phyloP scores from a whole-genome alignment of 1,140 invertebrate genomes.

The Pseudomyrmex pallidus region DNA sequence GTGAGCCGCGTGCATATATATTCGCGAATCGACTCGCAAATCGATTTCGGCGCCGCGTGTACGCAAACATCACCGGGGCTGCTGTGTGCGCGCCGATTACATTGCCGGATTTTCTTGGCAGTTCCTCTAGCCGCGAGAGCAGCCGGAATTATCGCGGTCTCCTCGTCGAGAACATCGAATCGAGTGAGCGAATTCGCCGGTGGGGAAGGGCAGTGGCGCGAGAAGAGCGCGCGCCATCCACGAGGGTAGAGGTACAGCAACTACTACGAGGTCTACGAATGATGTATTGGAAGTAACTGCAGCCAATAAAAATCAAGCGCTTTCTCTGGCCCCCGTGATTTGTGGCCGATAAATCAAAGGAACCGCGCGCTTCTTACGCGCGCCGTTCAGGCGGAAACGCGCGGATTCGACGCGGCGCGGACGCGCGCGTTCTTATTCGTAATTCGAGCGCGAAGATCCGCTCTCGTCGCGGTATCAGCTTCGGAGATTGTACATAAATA shows the following conservation, averaged over 20 bases:
- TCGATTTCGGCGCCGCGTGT: conserved; percentile 1
- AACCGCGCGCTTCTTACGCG: conserved; percentile 63
- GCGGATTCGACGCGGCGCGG: conserved; percentile 16
- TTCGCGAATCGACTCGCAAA: not conserved
- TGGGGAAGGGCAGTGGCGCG: conserved; percentile 61
- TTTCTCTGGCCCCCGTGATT: conserved; percentile 71
- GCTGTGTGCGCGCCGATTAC: not conserved
- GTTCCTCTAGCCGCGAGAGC: conserved; percentile 36
- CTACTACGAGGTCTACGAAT: conserved; percentile 55
- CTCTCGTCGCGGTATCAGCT: no score
- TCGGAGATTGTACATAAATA: no score
- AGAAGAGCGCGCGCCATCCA: conserved; percentile 47
- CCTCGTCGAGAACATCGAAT: conserved; percentile 58
- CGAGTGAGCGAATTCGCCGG: conserved; percentile 57
- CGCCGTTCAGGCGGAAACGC: conserved; percentile 60
- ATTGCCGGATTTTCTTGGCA: not conserved
- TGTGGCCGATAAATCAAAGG: conserved; percentile 75
- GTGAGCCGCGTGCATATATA: not conserved
- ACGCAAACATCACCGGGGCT: not conserved
- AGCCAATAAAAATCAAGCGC: conserved; percentile 76
- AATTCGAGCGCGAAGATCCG: conserved; percentile 19
- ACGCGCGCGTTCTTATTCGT: conserved; percentile 17
- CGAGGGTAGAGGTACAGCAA: conserved; percentile 13
- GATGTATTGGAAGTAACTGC: conserved; percentile 75
- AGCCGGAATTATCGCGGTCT: conserved; percentile 60